Evolutionary conservation across 2,113 vertebrate genomes (phyloP).

Genomic region (Marmota flaviventris): DNA sequence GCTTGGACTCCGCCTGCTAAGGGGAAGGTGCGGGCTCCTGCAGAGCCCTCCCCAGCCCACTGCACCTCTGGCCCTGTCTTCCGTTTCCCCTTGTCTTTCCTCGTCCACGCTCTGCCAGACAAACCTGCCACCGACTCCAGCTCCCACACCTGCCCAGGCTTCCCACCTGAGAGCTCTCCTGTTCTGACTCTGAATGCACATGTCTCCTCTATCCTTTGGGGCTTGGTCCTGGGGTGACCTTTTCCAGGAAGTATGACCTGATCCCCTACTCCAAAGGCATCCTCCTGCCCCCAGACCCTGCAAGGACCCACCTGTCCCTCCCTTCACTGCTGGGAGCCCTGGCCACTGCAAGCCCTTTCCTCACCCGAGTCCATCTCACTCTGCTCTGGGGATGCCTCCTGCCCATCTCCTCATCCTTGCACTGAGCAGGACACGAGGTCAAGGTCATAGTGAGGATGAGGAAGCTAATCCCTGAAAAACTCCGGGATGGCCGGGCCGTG

Average conservation of each 20-base stretch:
- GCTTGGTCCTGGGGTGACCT: neutral
- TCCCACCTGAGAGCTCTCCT: neutral
- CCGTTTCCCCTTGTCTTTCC: neutral
- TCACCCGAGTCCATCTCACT: neutral
- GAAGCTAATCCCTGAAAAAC: too few species aligned
- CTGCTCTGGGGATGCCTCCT: neutral
- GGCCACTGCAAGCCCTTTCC: neutral
- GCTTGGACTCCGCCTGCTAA: neutral
- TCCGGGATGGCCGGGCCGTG: neutral
- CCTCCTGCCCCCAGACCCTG: neutral
- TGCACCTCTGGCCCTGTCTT: too few species aligned
- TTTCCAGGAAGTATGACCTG: neutral
- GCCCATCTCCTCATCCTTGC: neutral
- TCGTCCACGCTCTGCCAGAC: accelerated
- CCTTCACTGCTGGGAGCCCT: neutral
- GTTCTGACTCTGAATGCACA: neutral
- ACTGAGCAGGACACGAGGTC: neutral
- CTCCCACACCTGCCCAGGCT: accelerated
- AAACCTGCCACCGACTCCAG: too few species aligned
- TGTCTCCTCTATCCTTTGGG: neutral
- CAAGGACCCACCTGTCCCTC: neutral
- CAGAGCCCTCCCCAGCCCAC: accelerated
- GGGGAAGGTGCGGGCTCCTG: neutral
- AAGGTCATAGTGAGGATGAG: too few species aligned
- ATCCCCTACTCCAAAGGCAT: neutral